phyloP scores from a whole-genome alignment of 2,888 invertebrate genomes.

The Ectropis crepuscularia region DNA sequence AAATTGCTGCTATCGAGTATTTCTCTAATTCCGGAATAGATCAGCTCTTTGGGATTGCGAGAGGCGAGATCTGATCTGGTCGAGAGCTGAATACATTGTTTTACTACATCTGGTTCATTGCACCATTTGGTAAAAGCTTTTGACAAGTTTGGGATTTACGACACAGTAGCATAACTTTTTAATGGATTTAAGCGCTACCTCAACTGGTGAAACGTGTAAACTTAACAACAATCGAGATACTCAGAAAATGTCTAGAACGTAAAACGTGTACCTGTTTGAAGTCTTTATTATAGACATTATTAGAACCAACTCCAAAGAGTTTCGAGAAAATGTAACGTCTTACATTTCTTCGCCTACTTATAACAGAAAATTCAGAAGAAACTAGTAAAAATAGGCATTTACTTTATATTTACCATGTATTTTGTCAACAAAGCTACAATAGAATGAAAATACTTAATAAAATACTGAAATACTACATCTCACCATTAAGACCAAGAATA shows the following conservation, averaged over 20 bases:
- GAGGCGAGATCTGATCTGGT: conserved; percentile 13
- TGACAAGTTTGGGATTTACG: conserved; percentile 20
- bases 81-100: conserved; percentile 14
- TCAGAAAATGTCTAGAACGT: neutral
- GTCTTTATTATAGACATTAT: neutral
- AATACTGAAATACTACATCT: too few species aligned
- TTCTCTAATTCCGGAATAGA: neutral
- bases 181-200: conserved; percentile 13
- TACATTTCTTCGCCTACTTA: too few species aligned
- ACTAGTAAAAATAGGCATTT: too few species aligned
- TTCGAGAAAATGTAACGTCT: too few species aligned
- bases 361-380: too few species aligned
- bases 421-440: too few species aligned
- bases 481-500: too few species aligned
- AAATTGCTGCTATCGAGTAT: neutral
- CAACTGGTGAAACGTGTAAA: conserved; percentile 6
- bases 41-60: neutral
- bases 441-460: too few species aligned
- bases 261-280: neutral
- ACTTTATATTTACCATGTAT: too few species aligned
- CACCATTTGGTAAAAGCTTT: conserved; percentile 23
- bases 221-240: conserved; percentile 4
- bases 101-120: conserved; percentile 17
- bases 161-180: conserved; percentile 11
- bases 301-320: neutral